Evolutionary conservation across 2,113 vertebrate species (phyloP), one percentile per base, ranked within the genome.

Genomic region (Myrmecophaga tridactyla): DNA sequence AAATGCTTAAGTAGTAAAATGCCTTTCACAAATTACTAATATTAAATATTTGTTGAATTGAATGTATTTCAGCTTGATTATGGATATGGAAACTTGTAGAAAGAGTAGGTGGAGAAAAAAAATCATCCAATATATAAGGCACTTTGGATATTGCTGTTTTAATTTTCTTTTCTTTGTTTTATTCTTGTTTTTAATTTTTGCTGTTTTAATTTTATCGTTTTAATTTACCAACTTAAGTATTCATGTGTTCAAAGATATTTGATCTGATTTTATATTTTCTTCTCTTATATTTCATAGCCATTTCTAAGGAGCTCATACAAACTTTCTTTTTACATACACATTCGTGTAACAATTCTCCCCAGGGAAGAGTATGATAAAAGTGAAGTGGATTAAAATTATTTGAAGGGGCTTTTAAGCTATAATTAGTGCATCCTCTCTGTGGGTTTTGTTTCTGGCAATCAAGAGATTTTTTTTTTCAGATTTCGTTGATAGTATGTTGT

Each of bases 201-300:
- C 23, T n/a, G n/a, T 51, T 86, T 76, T 81, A 63, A 41, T 72
- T 76, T 31, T 63, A 34, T 63, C 10, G 63, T 92, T 72, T 58
- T 83, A 65, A 72, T 67, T 77, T 51, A 70, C 80, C 62, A 80
- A 67, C 31, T 73, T 87, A 7, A 95, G 73, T 78, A 36, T 29
- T 93, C 7, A 17, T 53, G 11, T 73, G 17, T 60, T 85, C 36
- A 88, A n/a, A 53, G 60, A 77, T 86, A 85, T 87, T 72, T 91
- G 67, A 27, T 78, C 23, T 75, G 46, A 51, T 76, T 43, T 91
- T 83, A 46, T 70, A 73, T 87, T 73, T 70, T 63, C 41, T 95
- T 96, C 6, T 78, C 13, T 1, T 70, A 75, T 89, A 62, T 85
- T 84, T 80, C 78, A 93, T 34, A 94, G 69, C 65, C n/a, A 85